A percentile compares a stretch with the other conserved stretches of the same genome.
Conservation (phyloP, 2,797 vertebrate species). For the Poeciliopsis paucimaculata region DNA sequence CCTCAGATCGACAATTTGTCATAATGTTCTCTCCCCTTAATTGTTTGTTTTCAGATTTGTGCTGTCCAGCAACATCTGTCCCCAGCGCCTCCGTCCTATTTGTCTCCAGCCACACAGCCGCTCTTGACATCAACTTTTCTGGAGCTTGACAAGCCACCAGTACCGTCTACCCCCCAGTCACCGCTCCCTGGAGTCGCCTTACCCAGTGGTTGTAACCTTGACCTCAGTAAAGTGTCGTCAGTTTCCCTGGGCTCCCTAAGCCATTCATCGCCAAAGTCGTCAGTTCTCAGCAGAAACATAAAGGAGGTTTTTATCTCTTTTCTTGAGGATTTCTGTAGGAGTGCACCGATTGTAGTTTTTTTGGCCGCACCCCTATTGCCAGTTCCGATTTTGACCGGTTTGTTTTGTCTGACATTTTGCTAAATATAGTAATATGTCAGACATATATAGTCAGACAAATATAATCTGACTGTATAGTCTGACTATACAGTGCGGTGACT, state of each 20-base stretch:
- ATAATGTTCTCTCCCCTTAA: conserved; percentile 3
- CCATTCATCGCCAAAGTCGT: conserved; percentile 66
- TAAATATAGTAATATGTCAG: too few relatives aligned
- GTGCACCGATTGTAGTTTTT: too few relatives aligned
- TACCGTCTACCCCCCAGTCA: conserved; percentile 42
- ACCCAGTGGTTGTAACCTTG: conserved; percentile 18
- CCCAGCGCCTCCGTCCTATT: conserved; percentile 24
- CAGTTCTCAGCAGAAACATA: conserved; percentile 15
- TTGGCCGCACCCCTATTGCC: too few relatives aligned
- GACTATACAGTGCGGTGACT: too few relatives aligned
- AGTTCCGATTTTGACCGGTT: too few relatives aligned
- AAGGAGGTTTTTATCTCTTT: conserved; percentile 70
- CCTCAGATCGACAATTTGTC: conserved; percentile 23
- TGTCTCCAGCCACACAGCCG: conserved; percentile 44
- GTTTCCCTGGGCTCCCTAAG: conserved; percentile 62
- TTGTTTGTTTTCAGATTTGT: conserved; percentile 41
- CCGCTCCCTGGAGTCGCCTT: conserved; percentile 28
- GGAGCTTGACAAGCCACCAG: conserved; percentile 49
- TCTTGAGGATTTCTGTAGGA: not conserved
- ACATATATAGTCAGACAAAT: too few relatives aligned
- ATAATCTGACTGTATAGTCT: too few relatives aligned
- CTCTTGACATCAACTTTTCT: conserved; percentile 69
- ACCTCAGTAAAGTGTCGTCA: conserved; percentile 60
- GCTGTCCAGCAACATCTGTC: conserved; percentile 22
- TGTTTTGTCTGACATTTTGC: too few relatives aligned